Conservation (phyloP, 2,888 invertebrate species). For the Plebejus anna region DNA sequence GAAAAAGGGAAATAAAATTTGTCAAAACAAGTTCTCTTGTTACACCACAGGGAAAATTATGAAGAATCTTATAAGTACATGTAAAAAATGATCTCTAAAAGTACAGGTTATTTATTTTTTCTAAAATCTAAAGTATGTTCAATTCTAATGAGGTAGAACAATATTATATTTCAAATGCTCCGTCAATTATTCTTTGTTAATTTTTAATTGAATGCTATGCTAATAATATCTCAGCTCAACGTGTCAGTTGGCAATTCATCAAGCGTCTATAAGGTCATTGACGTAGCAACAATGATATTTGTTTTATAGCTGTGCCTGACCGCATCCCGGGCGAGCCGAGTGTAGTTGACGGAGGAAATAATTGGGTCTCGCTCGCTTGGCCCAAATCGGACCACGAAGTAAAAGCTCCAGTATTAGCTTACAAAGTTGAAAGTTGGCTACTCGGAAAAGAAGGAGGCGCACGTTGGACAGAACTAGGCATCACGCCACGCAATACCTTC, state of each 20-base stretch:
- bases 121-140: no score
- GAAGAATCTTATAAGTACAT: no score
- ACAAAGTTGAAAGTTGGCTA: conserved; percentile 90
- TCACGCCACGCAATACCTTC: conserved; percentile 88
- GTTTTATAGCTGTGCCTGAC: conserved; percentile 88
- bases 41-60: no score
- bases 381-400: conserved; percentile 84
- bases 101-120: no score
- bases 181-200: conserved; percentile 17
- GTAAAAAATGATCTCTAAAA: no score
- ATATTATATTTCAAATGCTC: neutral
- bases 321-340: conserved; percentile 87
- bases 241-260: conserved; percentile 54
- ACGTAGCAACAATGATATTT: conserved; percentile 51
- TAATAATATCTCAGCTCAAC: conserved; percentile 45
- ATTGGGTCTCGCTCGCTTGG: conserved; percentile 93
- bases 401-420: conserved; percentile 88
- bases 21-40: no score
- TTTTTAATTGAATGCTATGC: conserved; percentile 35
- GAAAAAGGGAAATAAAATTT: neutral
- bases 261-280: conserved; percentile 63
- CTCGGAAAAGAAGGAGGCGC: conserved; percentile 90
- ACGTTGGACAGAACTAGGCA: conserved; percentile 89
- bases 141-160: neutral
- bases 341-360: conserved; percentile 89